Evolutionary conservation across 2,797 vertebrate species (phyloP).

Genomic region (Tapirus indicus): DNA sequence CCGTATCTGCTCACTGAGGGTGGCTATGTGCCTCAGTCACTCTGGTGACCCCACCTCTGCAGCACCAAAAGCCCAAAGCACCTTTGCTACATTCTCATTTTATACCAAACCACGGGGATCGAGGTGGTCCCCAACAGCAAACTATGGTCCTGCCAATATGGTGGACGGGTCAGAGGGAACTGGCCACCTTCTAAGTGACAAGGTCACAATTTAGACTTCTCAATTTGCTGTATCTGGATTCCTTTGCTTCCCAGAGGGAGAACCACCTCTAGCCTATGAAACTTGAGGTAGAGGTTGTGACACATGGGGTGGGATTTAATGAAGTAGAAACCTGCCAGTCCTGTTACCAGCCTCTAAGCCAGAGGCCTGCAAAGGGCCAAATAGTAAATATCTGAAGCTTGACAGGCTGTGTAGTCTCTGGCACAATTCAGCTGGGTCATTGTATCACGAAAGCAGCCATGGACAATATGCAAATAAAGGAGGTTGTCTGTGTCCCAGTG

Average conservation of each 20-base stretch:
- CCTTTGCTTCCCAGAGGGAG: not conserved
- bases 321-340: not conserved
- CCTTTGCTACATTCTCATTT: not conserved
- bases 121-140: not conserved
- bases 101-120: not conserved
- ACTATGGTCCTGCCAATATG: not conserved
- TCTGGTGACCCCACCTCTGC: not conserved
- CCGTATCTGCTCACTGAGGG: not conserved
- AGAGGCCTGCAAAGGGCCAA: not conserved
- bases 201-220: not conserved
- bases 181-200: not conserved
- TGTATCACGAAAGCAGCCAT: not conserved
- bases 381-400: not conserved
- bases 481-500: not conserved
- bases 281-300: not conserved
- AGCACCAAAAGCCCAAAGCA: not conserved
- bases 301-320: not conserved
- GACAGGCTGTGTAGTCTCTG: not conserved
- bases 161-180: not conserved
- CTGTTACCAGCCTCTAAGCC: not conserved
- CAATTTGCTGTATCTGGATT: no score
- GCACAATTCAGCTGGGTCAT: not conserved
- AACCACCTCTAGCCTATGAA: not conserved
- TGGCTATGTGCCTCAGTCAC: not conserved
- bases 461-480: not conserved